Evolutionary conservation across 2,113 vertebrate genomes (phyloP).

Genomic region (Forbesichthys agassizii): DNA sequence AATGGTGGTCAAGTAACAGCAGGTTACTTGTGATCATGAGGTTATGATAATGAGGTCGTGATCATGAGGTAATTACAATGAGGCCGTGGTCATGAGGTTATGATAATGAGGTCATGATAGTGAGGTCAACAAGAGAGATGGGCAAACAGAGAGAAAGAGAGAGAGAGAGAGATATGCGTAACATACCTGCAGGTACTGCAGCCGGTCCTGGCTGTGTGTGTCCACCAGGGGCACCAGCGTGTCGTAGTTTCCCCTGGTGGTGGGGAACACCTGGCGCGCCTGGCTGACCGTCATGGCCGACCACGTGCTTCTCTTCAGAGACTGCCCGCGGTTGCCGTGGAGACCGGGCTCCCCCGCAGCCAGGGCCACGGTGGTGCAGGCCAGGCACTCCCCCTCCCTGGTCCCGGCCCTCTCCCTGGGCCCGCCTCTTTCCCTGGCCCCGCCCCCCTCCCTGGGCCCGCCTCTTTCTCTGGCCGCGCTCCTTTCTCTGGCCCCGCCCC

Average conservation of each 20-base stretch:
- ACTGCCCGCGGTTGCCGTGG: constrained; percentile 71
- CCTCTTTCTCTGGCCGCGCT: constrained; percentile 83
- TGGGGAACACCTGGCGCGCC: constrained; percentile 91
- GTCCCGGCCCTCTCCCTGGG: constrained; percentile 10
- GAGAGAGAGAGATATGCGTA: too few species aligned
- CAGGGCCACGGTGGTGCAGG: constrained; percentile 92
- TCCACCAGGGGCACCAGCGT: constrained; percentile 93
- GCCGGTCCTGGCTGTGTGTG: constrained; percentile 89
- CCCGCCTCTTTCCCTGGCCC: constrained; percentile 69
- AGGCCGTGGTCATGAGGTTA: too few species aligned
- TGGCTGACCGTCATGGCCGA: constrained; percentile 98
- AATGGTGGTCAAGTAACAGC: too few species aligned
- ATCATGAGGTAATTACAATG: too few species aligned
- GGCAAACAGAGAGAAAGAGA: too few species aligned
- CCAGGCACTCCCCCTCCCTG: constrained; percentile 89
- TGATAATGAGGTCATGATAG: too few species aligned
- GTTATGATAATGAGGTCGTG: too few species aligned
- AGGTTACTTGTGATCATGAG: too few species aligned
- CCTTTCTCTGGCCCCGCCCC: constrained; percentile 50
- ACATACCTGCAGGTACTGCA: constrained; percentile 95
- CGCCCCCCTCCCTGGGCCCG: constrained; percentile 81
- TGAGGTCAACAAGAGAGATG: too few species aligned
- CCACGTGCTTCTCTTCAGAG: constrained; percentile 95
- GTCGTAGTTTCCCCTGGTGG: constrained; percentile 78
- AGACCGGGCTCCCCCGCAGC: constrained; percentile 75